Evolutionary conservation across 2,113 vertebrate species (phyloP), one percentile per base, ranked within the genome.

Genomic region (Gallinago jamesoni): DNA sequence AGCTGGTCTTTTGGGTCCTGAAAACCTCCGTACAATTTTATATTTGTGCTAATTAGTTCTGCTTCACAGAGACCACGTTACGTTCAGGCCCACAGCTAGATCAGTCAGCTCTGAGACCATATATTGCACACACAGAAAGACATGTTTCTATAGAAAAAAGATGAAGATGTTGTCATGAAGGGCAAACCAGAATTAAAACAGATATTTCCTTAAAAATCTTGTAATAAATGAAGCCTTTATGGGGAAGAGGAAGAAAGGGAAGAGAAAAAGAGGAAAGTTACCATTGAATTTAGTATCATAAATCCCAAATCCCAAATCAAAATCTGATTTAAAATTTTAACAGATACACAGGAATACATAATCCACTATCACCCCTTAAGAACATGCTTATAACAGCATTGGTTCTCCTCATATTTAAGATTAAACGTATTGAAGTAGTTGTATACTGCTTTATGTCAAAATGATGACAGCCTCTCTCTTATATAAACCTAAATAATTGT

Each of bases 31-130:
- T 22, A 78, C 52, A 94, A 72, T 87, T 86, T 94, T 91, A 10
- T 62, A 56, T 75, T 74, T 9, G 5, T 3, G 2, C 5, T 96
- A 91, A 94, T 96, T 97, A 94, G 73, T 81, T 94, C 89, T 96
- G 80, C 73, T 94, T 95, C 80, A 47, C 69, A 89, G 80, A 92
- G 84, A 92, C 55, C 39, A 52, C 1, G 1, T 21, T 90, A 37
- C 41, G 91, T 30, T 63, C 60, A 89, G n/a, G 8, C 28, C 52
- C 64, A 67, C 31, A 84, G 48, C 23, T 39, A 56, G 25, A 68
- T 43, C 69, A 59, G 33, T 81, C 37, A 82, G 27, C 73, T 84
- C 52, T 81, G 83, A 33, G 91, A 75, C n/a, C 28, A 67, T 43
- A 39, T 5, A 50, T 33, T 69, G 27, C 41, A 70, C 17, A 16